phyloP scores from a whole-genome alignment of 2,113 vertebrate species.

The Dasyprocta punctata region DNA sequence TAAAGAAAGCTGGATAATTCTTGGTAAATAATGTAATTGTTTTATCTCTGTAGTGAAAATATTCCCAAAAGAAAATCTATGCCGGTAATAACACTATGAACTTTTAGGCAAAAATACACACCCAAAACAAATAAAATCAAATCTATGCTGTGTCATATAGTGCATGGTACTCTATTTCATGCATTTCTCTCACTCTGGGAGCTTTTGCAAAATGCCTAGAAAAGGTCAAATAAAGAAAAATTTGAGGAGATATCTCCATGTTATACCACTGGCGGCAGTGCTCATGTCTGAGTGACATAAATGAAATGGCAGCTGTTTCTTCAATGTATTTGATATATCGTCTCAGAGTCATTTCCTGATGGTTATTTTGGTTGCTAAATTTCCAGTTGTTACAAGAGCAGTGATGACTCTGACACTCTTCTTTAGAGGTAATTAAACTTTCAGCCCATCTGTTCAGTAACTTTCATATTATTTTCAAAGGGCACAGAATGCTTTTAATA shows the following conservation, averaged over 20 bases:
- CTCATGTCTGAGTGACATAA: slow-evolving; percentile 64
- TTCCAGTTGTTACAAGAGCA: slow-evolving; percentile 77
- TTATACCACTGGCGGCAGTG: not conserved
- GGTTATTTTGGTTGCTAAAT: slow-evolving; percentile 75
- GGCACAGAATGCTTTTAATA: slow-evolving; percentile 77
- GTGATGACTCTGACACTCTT: slow-evolving; percentile 69
- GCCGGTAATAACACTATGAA: not conserved
- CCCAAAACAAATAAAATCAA: not conserved
- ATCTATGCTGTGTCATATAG: not conserved
- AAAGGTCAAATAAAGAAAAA: slow-evolving; percentile 67
- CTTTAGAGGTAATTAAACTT: slow-evolving; percentile 84
- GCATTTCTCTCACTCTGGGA: not conserved
- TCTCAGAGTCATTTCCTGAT: slow-evolving; percentile 69
- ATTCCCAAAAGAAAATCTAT: not conserved
- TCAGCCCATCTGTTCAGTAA: slow-evolving; percentile 83
- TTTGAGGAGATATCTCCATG: not conserved
- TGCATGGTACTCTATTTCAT: not conserved
- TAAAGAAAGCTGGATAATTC: not conserved
- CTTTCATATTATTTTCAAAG: slow-evolving; percentile 83
- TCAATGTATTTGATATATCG: slow-evolving; percentile 54
- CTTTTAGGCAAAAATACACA: not conserved
- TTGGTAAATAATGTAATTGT: not conserved
- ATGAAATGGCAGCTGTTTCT: slow-evolving; percentile 74
- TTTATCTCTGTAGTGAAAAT: slow-evolving; percentile 3
- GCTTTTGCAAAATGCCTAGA: slow-evolving; percentile 62